A percentile compares a stretch with the other conserved stretches of the same genome.
Conservation (phyloP, 2,113 vertebrate species). For the Alligator mississippiensis region DNA sequence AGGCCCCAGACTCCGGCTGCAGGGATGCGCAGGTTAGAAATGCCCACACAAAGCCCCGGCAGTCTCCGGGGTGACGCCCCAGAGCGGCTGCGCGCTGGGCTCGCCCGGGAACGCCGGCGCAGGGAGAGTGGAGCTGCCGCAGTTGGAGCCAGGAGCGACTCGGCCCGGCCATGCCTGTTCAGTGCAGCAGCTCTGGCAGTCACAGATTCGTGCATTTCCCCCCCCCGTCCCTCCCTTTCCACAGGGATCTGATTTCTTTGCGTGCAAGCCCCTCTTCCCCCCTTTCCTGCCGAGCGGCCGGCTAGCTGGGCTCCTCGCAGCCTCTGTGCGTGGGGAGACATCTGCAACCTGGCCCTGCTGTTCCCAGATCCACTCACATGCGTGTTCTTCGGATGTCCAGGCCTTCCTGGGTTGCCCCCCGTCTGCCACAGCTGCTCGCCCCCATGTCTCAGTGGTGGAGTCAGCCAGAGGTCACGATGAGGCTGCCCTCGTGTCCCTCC, state of each 20-base stretch:
- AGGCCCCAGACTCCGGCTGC: neutral
- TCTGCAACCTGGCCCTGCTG: fast-evolving
- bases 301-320: neutral
- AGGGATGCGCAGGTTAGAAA: neutral
- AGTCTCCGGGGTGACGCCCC: neutral
- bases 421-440: neutral
- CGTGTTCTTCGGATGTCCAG: fast-evolving
- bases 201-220: neutral
- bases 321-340: fast-evolving
- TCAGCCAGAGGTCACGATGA: too few species aligned
- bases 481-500: too few species aligned
- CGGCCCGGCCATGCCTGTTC: fast-evolving
- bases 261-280: neutral
- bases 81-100: neutral
- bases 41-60: neutral
- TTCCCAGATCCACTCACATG: fast-evolving
- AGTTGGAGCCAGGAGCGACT: neutral
- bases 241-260: neutral
- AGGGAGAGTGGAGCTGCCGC: constrained; percentile 45
- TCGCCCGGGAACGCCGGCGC: constrained; percentile 52
- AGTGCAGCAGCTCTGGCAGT: neutral
- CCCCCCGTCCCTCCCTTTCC: neutral
- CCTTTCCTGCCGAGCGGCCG: fast-evolving
- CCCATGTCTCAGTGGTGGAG: neutral
- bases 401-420: neutral